Evolutionary conservation across 2,797 vertebrate species (phyloP), one percentile per base, ranked within the genome.

Genomic region (Serranus cabrilla): DNA sequence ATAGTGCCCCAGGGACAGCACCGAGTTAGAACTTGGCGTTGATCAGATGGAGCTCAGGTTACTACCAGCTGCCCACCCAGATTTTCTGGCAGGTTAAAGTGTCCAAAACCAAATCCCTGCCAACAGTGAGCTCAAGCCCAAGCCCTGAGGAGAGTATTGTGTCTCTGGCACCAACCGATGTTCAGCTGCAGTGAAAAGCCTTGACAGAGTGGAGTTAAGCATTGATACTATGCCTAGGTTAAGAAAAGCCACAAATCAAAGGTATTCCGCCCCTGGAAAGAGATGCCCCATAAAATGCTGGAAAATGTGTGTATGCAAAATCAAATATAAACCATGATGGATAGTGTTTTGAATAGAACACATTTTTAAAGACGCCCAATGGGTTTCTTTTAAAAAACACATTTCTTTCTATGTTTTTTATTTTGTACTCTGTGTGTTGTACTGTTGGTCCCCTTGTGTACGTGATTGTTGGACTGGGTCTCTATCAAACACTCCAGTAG

Each of bases 31-130:
- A 90, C 89, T 93, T 93, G 94, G 92, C 89, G 43, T 79, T 76
- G 80, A 75, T 86, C 81, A 45, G 74, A 81, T 45, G 75, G 79
- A 81, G 85, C 88, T 95, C 90, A 81, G 83, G 92, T 95, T 94
- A 92, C 93, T 83, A 89, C 90, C 94, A 93, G 93, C 93, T 95
- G 94, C 94, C 91, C 93, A 93, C 93, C 92, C 93, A 91, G 83
- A 92, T 93, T 92, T 81, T 56, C 90, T 94, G 92, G 92, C 92
- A 91, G 81, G 83, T 91, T 88, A 70, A 84, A 85, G 86, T 91
- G 90, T 94, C 93, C 93, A 91, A 87, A 90, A 68, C 66, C 71
- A 67, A 87, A 88, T 81, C 82, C 75, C 78, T 89, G 92, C 94
- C 94, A 94, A 90, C 84, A 84, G 84, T 91, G 90, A 93, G 91